Evolutionary conservation across 2,888 invertebrate species (phyloP), one percentile per base, ranked within the genome.

Genomic region (Tenthredo scrophulariae): DNA sequence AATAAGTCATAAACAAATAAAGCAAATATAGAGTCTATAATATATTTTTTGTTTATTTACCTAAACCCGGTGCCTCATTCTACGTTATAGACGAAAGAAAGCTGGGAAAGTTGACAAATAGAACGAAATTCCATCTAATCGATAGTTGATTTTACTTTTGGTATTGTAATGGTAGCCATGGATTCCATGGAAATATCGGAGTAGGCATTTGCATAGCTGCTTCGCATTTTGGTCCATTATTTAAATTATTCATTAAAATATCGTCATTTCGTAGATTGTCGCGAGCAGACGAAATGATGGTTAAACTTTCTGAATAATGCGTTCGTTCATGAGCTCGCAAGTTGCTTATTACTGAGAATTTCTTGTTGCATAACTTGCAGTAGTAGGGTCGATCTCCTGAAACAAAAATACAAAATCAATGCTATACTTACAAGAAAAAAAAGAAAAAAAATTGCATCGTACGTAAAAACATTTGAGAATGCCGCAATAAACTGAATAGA

Each of bases 351-450:
- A 90, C 85, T 0, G 89, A 87, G 83, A 92, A 91, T 83, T 89
- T 89, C 67, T 90, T 90, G 10, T 90, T 89, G 80, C 91, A 92
- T 13, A 88, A 77, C 43, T 85, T 86, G 67, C 91, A 91, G 33
- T 88, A 88, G 85, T 91, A 89, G 2, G 89, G 87, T 77, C 89
- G 89, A 86, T 90, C 88, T 29, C 91, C 92, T 91, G 92, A 94
- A 95, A 83, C 94, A 94, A 85, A 94, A 90, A 87, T 93, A 92
- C 87, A 79, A 33, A 75, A 46, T 22, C 40, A 15, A 75, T 46
- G 26, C 43, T 13, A 43, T n/a, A 37, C 13, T 7, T 50, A 5
- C 13, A 9, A 13, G 22, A 75, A 15, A 70, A 9, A 37, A 75
- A 75, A 75, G n/a, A n/a, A 43, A 74, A 74, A 40, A 74, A n/a